Conservation (phyloP, 2,888 invertebrate species). For the Masnerella sp. region DNA sequence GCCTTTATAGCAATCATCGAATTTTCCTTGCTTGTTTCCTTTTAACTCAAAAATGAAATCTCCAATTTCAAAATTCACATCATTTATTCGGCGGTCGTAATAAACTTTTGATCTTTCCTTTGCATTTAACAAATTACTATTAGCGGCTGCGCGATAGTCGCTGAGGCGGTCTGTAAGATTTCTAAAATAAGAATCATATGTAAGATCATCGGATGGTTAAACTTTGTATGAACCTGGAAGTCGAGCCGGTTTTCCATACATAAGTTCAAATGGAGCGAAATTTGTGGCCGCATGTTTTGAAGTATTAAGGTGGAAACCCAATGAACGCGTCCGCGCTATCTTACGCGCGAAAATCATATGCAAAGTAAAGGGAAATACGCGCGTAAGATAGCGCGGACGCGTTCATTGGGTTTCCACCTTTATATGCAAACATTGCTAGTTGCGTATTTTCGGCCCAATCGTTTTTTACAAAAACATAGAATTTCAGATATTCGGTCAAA, state of each 20-base stretch:
- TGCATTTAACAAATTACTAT: background rate
- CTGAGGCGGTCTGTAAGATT: background rate
- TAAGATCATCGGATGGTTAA: background rate
- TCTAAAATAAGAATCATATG: background rate
- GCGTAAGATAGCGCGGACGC: no score
- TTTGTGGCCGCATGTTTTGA: background rate
- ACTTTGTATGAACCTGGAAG: background rate
- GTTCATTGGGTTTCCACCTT: no score
- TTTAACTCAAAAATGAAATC: background rate
- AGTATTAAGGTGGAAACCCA: no score
- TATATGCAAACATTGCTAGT: background rate
- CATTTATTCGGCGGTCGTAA: background rate
- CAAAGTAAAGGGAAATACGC: no score
- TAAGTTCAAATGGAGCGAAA: background rate
- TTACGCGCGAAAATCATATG: no score
- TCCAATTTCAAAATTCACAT: background rate
- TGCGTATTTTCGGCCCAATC: background rate
- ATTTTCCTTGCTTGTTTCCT: background rate
- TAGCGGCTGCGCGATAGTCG: background rate
- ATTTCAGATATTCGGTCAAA: constrained; percentile 4
- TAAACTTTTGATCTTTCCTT: background rate
- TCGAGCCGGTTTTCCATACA: background rate
- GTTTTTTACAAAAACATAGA: background rate
- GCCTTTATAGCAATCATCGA: background rate
- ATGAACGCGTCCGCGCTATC: no score